A percentile compares a stretch with the other conserved stretches of the same genome.
Conservation (phyloP, 2,113 vertebrate genomes). For the Malurus elegans region DNA sequence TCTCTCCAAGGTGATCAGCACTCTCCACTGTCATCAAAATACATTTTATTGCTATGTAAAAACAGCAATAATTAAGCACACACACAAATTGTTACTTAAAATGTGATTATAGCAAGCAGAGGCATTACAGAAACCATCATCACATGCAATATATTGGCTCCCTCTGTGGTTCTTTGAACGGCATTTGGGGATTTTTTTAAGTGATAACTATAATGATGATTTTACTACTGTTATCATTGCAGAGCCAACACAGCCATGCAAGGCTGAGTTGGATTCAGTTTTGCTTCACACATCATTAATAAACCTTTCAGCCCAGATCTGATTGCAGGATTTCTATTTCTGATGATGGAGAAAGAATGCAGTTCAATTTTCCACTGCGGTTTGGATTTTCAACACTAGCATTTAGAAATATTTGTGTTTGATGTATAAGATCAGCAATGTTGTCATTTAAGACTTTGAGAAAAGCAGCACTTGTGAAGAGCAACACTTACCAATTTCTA, state of each 20-base stretch:
- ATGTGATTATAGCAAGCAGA: not conserved
- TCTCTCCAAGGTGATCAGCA: not conserved
- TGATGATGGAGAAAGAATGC: not conserved
- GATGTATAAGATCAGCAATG: not conserved
- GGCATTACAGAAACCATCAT: not conserved
- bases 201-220: not conserved
- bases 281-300: slow-evolving; percentile 35
- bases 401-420: not conserved
- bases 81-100: not conserved
- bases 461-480: not conserved
- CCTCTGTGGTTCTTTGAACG: not conserved
- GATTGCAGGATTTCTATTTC: not conserved
- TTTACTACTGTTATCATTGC: not conserved
- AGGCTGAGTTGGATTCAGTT: not conserved
- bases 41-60: not conserved
- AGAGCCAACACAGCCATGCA: not conserved
- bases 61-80: not conserved
- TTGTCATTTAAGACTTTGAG: not conserved
- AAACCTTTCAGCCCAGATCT: not conserved
- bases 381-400: not conserved
- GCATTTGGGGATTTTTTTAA: not conserved
- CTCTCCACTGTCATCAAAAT: not conserved
- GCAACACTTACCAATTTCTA: not conserved
- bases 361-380: not conserved
- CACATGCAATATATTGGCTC: not conserved